Conservation (phyloP, 1,140 invertebrate genomes). For the Lepidotrigona ventralis region DNA sequence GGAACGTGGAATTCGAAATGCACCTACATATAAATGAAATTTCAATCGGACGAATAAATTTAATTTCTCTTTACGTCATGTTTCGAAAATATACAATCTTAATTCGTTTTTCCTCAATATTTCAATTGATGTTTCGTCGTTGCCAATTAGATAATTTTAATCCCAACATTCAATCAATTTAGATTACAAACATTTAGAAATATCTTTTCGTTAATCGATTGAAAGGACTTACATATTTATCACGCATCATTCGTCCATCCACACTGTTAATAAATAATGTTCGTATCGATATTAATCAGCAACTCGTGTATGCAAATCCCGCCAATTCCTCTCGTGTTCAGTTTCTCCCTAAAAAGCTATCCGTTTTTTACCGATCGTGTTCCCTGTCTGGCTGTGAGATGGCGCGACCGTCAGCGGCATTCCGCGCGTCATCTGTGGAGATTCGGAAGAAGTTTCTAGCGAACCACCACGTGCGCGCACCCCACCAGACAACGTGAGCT, state of each 20-base stretch:
- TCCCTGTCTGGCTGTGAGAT: constrained; percentile 59
- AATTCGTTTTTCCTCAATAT: too few relatives aligned
- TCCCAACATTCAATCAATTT: neutral
- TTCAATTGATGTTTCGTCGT: too few relatives aligned
- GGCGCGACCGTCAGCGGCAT: constrained; percentile 43
- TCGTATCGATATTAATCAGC: neutral
- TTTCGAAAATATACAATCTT: neutral
- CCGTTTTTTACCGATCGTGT: constrained; percentile 51
- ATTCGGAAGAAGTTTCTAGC: constrained; percentile 55
- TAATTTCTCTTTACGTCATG: neutral
- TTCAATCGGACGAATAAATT: neutral
- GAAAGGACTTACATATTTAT: neutral
- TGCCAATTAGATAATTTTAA: neutral
- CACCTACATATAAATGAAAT: too few relatives aligned
- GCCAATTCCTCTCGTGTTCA: neutral
- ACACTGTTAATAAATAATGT: neutral
- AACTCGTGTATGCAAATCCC: neutral
- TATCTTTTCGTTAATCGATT: neutral
- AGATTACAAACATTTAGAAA: neutral
- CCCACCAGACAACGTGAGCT: constrained; percentile 58
- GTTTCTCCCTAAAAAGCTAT: neutral
- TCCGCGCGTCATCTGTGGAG: constrained; percentile 68
- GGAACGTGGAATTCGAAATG: neutral
- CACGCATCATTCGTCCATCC: too few relatives aligned
- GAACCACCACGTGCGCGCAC: constrained; percentile 71